Evolutionary conservation across 2,888 invertebrate species (phyloP).

Genomic region (Rhingia campestris): DNA sequence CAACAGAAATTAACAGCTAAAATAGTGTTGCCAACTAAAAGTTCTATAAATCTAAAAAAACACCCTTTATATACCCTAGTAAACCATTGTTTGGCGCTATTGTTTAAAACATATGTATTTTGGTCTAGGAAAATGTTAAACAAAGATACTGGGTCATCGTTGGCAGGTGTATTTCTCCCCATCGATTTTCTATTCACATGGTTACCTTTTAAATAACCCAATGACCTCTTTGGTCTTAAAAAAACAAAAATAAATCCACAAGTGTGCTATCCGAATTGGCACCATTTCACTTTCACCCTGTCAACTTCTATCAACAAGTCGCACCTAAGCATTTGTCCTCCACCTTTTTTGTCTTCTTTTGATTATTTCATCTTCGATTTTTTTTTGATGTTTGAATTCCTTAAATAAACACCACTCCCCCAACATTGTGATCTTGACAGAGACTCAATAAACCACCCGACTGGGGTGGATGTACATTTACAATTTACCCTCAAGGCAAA

Average conservation of each 20-base stretch:
- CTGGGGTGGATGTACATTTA: neutral
- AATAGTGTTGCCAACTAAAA: too few species aligned
- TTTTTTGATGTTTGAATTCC: neutral
- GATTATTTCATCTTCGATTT: neutral
- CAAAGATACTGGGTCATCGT: too few species aligned
- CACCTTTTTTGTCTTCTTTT: slow-evolving; percentile 17
- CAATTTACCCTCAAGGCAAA: slow-evolving; percentile 13
- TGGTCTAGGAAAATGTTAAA: too few species aligned
- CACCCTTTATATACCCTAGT: too few species aligned
- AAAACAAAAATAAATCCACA: neutral
- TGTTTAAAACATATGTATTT: too few species aligned
- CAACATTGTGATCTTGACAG: slow-evolving; percentile 18
- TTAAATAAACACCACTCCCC: neutral
- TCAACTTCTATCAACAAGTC: slow-evolving; percentile 25
- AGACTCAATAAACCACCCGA: neutral
- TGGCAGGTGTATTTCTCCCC: too few species aligned
- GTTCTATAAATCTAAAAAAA: too few species aligned
- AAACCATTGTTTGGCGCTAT: too few species aligned
- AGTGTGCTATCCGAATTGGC: slow-evolving; percentile 9
- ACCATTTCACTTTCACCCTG: slow-evolving; percentile 3
- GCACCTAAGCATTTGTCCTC: slow-evolving; percentile 7
- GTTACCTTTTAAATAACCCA: too few species aligned
- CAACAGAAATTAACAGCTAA: too few species aligned
- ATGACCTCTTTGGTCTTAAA: neutral
- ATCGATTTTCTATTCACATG: too few species aligned